Evolutionary conservation across 2,797 vertebrate species (phyloP).

Genomic region (Onychomys leucogaster): DNA sequence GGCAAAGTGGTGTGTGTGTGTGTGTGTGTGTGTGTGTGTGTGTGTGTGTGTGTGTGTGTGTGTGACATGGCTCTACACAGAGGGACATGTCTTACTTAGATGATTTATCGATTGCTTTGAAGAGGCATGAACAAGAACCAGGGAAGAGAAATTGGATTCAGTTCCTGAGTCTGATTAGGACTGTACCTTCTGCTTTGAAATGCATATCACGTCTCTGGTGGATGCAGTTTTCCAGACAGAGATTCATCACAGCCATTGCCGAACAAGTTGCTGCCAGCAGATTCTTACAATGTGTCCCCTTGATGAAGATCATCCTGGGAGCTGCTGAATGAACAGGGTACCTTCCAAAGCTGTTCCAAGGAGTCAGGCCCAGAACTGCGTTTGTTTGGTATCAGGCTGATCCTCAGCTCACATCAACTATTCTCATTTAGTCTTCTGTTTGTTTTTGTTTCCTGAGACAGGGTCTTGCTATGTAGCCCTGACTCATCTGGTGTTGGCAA

Average conservation of each 20-base stretch:
- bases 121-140: conserved; percentile 56
- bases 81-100: conserved; percentile 52
- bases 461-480: background rate
- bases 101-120: conserved; percentile 10
- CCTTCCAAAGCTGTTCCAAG: background rate
- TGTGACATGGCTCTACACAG: background rate
- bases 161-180: conserved; percentile 56
- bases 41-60: no score
- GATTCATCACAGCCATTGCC: background rate
- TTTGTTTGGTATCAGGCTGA: background rate
- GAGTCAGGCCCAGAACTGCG: background rate
- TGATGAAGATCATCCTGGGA: background rate
- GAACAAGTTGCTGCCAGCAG: background rate
- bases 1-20: background rate
- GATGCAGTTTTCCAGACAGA: background rate
- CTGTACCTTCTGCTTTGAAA: background rate
- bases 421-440: background rate
- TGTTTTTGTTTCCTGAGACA: background rate
- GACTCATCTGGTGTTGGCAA: background rate
- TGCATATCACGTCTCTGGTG: background rate
- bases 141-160: conserved; percentile 59
- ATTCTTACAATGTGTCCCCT: background rate
- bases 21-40: no score
- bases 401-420: background rate
- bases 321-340: fast-evolving